Conservation (phyloP, 1,140 invertebrate species). For the Rhynchophorus ferrugineus region DNA sequence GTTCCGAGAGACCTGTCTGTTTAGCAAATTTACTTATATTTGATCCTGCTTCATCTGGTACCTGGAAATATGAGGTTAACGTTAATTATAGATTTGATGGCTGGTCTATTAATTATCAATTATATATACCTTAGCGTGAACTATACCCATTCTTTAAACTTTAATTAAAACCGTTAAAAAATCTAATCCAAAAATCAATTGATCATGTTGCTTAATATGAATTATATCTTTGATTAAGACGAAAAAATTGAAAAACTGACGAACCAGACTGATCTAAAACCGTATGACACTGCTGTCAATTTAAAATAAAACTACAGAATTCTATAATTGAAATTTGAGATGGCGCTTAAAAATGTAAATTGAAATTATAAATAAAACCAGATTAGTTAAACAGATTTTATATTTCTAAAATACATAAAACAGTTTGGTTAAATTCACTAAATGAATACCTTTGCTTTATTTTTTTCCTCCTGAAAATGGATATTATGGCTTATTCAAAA, state of each 20-base stretch:
- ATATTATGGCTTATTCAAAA: not conserved
- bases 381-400: not conserved
- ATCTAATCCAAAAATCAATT: not conserved
- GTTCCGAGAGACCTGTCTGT: conserved; percentile 11
- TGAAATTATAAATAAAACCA: not conserved
- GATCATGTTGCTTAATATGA: not conserved
- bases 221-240: too few species aligned
- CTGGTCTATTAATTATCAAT: not conserved
- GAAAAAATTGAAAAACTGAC: conserved; percentile 7
- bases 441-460: not conserved
- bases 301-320: not conserved
- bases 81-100: conserved; percentile 12
- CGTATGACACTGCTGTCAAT: not conserved
- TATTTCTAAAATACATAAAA: conserved; percentile 2
- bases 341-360: not conserved
- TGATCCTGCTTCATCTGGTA: conserved; percentile 15
- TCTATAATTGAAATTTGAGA: not conserved
- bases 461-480: conserved; percentile 13
- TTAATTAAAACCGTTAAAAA: not conserved
- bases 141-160: conserved; percentile 22
- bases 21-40: conserved; percentile 16
- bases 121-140: conserved; percentile 21
- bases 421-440: not conserved
- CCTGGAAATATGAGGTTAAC: conserved; percentile 22
- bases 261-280: conserved; percentile 2